These are phyloP conservation scores for Musca domestica DNA, from an alignment of 1,140 invertebrate genomes.

Conservation along the genomic window DNA sequence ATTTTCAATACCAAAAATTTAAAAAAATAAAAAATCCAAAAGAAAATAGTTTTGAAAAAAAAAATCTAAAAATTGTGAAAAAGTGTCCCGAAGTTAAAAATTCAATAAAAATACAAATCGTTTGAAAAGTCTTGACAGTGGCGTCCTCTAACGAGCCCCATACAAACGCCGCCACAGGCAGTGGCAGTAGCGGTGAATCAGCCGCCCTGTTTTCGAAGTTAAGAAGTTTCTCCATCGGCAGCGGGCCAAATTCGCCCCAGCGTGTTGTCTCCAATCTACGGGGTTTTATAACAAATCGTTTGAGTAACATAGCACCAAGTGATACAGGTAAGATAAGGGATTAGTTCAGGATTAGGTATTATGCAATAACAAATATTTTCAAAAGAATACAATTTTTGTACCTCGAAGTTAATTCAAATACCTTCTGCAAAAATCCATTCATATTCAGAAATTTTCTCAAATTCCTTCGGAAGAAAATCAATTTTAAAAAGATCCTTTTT, in stretches of 20 bases:
- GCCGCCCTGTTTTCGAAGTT: conserved; percentile 54
- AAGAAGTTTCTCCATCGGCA: conserved; percentile 55
- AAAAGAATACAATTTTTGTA: neutral
- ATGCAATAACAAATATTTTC: neutral
- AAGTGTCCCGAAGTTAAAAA: neutral
- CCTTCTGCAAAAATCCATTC: neutral
- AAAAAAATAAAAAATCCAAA: neutral
- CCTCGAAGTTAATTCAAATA: too few relatives aligned
- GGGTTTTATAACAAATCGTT: conserved; percentile 58
- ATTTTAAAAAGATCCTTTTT: neutral
- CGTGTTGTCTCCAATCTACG: conserved; percentile 60
- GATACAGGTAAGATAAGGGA: conserved; percentile 59
- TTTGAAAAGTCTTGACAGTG: conserved; percentile 34
- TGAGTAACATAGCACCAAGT: conserved; percentile 57
- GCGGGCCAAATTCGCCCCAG: conserved; percentile 57
- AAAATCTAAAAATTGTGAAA: neutral
- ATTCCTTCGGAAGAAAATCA: neutral
- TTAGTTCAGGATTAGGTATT: neutral
- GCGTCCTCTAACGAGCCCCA: conserved; percentile 52
- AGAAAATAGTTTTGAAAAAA: neutral
- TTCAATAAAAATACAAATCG: neutral
- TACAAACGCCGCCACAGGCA: conserved; percentile 40
- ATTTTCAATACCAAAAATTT: conserved; percentile 7
- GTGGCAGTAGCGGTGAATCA: conserved; percentile 45
- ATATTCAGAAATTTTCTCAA: neutral